A percentile compares a stretch with the other conserved stretches of the same genome.
phyloP scores from a whole-genome alignment of 2,113 vertebrate genomes.

The Candoia aspera region DNA sequence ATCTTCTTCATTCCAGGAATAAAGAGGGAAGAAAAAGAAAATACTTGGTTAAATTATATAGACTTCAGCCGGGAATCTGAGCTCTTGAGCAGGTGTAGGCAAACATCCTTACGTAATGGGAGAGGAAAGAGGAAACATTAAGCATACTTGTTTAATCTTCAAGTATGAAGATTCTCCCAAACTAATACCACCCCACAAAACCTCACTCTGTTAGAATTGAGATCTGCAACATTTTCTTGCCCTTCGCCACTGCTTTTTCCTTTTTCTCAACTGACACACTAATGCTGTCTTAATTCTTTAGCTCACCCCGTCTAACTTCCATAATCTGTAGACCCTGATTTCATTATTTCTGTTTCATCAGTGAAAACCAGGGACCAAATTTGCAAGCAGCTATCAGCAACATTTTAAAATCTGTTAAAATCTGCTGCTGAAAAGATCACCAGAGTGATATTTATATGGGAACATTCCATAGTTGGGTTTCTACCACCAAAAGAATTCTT shows the following conservation, averaged over 20 bases:
- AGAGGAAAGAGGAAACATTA: neutral
- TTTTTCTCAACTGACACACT: neutral
- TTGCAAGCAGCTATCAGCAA: neutral
- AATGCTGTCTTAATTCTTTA: neutral
- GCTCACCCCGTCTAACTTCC: neutral
- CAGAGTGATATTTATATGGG: neutral
- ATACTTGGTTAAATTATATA: neutral
- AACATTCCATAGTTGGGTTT: neutral
- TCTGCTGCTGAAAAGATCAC: neutral
- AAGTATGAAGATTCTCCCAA: neutral
- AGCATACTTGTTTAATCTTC: neutral
- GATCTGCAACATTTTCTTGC: neutral
- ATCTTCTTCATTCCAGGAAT: too few relatives aligned
- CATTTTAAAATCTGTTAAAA: neutral
- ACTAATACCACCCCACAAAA: neutral
- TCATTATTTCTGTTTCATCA: neutral
- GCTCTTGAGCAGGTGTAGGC: neutral
- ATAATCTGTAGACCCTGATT: neutral
- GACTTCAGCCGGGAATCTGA: neutral
- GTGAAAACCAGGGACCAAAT: neutral
- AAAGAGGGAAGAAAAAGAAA: neutral
- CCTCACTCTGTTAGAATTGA: neutral
- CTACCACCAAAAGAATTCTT: neutral
- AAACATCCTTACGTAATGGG: neutral
- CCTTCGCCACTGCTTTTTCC: neutral